Evolutionary conservation across 1,140 invertebrate genomes (phyloP), one percentile per base, ranked within the genome.

Genomic region (Bicyclus anynana): DNA sequence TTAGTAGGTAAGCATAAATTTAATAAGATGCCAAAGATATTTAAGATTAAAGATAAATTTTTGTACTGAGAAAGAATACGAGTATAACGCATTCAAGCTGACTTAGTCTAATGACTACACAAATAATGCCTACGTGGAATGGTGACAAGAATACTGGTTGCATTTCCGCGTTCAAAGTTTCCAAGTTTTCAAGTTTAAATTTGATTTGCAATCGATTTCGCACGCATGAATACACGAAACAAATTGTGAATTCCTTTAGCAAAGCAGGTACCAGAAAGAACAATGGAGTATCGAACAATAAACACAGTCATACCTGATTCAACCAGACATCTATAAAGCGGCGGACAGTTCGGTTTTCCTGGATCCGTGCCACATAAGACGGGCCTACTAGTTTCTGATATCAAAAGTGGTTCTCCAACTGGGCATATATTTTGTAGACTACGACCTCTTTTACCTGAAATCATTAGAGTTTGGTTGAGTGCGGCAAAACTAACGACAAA

Each of bases 291-390:
- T 52, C 23, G 27, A 38, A 56, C 35, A 65, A 58, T 53, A 46
- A 60, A 42, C 27, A 52, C 40, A 57, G 62, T 63, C 44, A 65
- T 87, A 92, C 92, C 92, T 85, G 85, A 83, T 68, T 95, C 92
- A 3, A 96, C 94, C 42, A 94, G 88, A 70, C 95, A 97, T 66
- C 92, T 91, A 77, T 95, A 96, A 40, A 95, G 88, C 0, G 94
- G 93, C 4, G 95, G 95, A 72, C 95, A 97, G 37, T 91, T 91
- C 0, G 95, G 95, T 84, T 95, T 95, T 12, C 94, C 94, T 0
- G 93, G 91, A 29, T 93, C 92, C 16, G 91, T 92, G n/a, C 95
- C 95, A 74, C 95, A 97, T 1, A 96, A 84, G 75, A 96, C 96
- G 0, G 95, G 95, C 37, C 94, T 83, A 1, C 92, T 91, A 2